Evolutionary conservation across 2,113 vertebrate genomes (phyloP), one percentile per base, ranked within the genome.

Genomic region (Aegypius monachus): DNA sequence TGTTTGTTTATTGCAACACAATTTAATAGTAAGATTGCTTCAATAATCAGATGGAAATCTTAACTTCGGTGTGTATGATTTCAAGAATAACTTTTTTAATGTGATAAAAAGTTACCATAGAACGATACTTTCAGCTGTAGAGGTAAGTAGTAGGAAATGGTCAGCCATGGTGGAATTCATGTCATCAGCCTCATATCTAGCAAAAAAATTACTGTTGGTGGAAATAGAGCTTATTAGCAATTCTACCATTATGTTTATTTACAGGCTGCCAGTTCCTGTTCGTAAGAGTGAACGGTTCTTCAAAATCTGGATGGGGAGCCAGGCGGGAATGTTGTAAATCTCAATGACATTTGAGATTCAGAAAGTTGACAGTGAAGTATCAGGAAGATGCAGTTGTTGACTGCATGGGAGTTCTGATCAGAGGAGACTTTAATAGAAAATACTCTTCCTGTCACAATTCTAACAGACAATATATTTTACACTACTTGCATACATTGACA

Each of bases 211-310:
- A 36, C 63, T 71, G 21, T 13, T 72, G 79, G 75, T 93, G 73
- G 68, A 86, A 93, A 84, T 71, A 61, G 38, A 77, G 48, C 73
- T 95, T 95, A 79, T 97, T 96, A 92, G 63, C 81, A 81, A 95
- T 95, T 96, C 87, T 56, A 94, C 31, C 53, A 87, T 91, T 97
- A 74, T 58, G 32, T 95, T 97, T 97, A 97, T 97, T 97, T 97
- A 97, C 92, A 93, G 68, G 55, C 87, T 85, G 86, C 87, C 90
- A 77, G 84, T 29, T 71, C 22, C 63, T 93, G 50, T 91, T 97
- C 38, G 29, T 79, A 32, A 83, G 73, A 89, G 70, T 50, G 86
- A 95, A 90, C 72, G 78, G 81, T 92, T 86, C 43, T 84, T 93
- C 92, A 70, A 78, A 95, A 73, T 67, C 74, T 92, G 75, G 81